Conservation (phyloP, 2,888 invertebrate species). For the Cynaeus angustus region DNA sequence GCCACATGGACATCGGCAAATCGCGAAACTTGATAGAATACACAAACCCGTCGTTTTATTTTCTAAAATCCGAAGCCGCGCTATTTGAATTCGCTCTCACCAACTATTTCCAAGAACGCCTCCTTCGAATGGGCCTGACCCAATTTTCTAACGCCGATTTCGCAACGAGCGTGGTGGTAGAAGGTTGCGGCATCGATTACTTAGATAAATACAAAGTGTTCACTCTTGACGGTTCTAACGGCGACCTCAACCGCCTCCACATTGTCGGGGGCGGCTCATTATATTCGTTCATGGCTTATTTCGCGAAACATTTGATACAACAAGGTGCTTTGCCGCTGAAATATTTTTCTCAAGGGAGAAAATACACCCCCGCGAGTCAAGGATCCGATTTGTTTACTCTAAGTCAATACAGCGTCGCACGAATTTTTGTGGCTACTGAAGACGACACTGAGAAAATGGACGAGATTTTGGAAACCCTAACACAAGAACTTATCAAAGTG, state of each 20-base stretch:
- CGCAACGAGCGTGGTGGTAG: conserved; percentile 82
- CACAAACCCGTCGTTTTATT: conserved; percentile 76
- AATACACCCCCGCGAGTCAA: conserved; percentile 73
- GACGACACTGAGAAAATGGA: conserved; percentile 71
- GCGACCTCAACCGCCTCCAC: conserved; percentile 78
- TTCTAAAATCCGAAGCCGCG: conserved; percentile 80
- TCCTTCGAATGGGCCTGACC: conserved; percentile 74
- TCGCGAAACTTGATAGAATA: conserved; percentile 74
- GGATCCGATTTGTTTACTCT: conserved; percentile 76
- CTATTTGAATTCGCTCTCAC: conserved; percentile 80
- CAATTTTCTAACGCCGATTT: conserved; percentile 87
- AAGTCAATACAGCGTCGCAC: conserved; percentile 80
- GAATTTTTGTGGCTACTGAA: conserved; percentile 78
- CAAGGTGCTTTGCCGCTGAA: conserved; percentile 79
- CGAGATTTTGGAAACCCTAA: conserved; percentile 74
- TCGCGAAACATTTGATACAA: conserved; percentile 79
- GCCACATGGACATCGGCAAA: conserved; percentile 76
- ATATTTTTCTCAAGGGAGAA: conserved; percentile 81
- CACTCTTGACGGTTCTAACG: conserved; percentile 69
- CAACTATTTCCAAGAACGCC: conserved; percentile 72
- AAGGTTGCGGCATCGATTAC: conserved; percentile 80
- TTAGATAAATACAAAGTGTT: conserved; percentile 75
- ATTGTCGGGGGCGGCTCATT: conserved; percentile 85
- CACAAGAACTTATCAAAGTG: conserved; percentile 73
- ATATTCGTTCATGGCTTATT: conserved; percentile 82